Percentiles rank a stretch among this genome's conserved stretches.
These are phyloP conservation scores for Varanus salvator DNA, from an alignment of 2,113 vertebrate genomes.

Conservation along the genomic window DNA sequence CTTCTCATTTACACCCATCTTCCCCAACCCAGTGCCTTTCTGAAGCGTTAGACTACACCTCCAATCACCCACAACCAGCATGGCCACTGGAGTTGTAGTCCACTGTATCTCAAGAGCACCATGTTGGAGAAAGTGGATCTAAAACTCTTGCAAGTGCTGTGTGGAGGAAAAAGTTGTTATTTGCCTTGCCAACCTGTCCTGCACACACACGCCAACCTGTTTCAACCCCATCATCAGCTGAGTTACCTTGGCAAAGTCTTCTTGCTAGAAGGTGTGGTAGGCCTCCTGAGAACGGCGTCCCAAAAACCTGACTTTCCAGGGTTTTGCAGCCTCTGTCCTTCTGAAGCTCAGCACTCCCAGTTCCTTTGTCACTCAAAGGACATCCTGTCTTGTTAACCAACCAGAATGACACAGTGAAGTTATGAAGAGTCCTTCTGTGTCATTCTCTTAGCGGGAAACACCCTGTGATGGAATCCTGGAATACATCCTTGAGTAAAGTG, in stretches of 20 bases:
- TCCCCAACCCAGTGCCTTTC: neutral
- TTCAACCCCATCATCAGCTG: constrained; percentile 13
- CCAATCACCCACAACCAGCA: neutral
- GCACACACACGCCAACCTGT: neutral
- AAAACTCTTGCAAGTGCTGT: neutral
- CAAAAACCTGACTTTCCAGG: neutral
- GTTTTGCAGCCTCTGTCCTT: neutral
- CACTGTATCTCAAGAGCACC: neutral
- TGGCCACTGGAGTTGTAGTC: neutral
- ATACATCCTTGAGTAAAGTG: constrained; percentile 9
- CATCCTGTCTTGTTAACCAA: neutral
- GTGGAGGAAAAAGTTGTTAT: neutral
- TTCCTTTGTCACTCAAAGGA: rapidly evolving
- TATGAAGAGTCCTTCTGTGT: constrained; percentile 23
- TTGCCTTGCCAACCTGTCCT: neutral
- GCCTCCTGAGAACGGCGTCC: constrained; percentile 21
- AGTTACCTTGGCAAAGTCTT: constrained; percentile 51
- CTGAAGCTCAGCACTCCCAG: neutral
- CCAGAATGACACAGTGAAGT: neutral
- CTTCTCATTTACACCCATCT: neutral
- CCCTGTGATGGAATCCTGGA: neutral
- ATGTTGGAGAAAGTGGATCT: neutral
- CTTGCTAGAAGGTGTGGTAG: neutral
- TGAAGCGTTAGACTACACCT: neutral
- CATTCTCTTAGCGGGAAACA: neutral